Evolutionary conservation across 2,797 vertebrate genomes (phyloP).

Genomic region (Girardinus metallicus): DNA sequence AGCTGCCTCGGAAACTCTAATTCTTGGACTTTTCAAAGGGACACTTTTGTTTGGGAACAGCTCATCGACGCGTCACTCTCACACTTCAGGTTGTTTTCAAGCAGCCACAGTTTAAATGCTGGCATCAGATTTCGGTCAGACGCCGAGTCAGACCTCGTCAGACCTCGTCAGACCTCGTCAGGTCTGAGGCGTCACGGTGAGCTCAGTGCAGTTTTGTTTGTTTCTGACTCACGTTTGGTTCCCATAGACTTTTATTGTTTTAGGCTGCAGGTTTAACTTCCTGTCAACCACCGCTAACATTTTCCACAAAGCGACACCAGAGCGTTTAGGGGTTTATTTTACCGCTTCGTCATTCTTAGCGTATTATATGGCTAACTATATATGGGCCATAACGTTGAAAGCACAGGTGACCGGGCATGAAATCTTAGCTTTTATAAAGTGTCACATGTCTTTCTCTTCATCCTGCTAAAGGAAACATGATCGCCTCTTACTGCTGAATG

Average conservation of each 20-base stretch:
- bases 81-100: neutral
- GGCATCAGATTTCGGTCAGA: neutral
- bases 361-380: neutral
- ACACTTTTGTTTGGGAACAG: neutral
- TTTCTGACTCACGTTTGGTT: neutral
- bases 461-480: neutral
- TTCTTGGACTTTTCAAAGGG: conserved; percentile 4
- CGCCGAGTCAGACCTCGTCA: neutral
- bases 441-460: neutral
- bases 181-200: neutral
- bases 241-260: neutral
- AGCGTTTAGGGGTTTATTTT: neutral
- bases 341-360: neutral
- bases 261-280: neutral
- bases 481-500: neutral
- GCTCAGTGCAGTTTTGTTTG: neutral
- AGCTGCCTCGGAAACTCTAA: neutral
- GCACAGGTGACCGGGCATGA: neutral
- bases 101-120: neutral
- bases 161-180: too few species aligned
- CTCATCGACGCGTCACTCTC: neutral
- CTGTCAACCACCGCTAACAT: neutral
- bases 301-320: neutral
- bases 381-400: neutral
- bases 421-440: conserved; percentile 1